Percentiles rank a stretch among this genome's conserved stretches.
phyloP scores from a whole-genome alignment of 2,113 vertebrate genomes.

The Mustela lutreola region DNA sequence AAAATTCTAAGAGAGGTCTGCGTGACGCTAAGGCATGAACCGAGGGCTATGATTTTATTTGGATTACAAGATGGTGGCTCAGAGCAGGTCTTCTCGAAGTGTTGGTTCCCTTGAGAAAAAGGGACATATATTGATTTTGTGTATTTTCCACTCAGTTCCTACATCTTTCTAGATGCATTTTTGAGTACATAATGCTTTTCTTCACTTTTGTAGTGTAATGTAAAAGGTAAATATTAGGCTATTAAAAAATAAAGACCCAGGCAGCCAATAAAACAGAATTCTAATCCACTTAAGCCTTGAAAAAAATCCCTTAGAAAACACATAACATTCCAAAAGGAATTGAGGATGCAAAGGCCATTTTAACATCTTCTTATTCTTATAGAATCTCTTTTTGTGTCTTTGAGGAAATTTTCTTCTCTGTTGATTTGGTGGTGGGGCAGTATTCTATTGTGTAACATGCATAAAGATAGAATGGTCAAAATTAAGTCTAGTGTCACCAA shows the following conservation, averaged over 20 bases:
- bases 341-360: not conserved
- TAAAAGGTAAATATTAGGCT: slow-evolving; percentile 16
- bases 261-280: slow-evolving; percentile 3
- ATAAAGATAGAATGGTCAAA: not conserved
- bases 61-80: not conserved
- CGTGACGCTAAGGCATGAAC: not conserved
- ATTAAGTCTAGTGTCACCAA: not conserved
- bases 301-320: slow-evolving; percentile 13
- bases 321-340: not conserved
- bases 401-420: not conserved
- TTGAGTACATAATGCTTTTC: not conserved
- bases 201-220: not conserved
- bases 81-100: not conserved
- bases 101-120: not conserved
- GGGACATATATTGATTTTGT: not conserved
- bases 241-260: not conserved
- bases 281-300: not conserved
- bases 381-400: not conserved
- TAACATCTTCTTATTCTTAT: not conserved
- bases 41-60: not conserved
- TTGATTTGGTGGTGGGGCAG: not conserved
- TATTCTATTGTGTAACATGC: not conserved
- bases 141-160: slow-evolving; percentile 19
- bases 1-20: not conserved
- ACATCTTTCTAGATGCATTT: not conserved